Evolutionary conservation across 2,888 invertebrate species (phyloP), one percentile per base, ranked within the genome.

Genomic region (Monoplex corrugatus): DNA sequence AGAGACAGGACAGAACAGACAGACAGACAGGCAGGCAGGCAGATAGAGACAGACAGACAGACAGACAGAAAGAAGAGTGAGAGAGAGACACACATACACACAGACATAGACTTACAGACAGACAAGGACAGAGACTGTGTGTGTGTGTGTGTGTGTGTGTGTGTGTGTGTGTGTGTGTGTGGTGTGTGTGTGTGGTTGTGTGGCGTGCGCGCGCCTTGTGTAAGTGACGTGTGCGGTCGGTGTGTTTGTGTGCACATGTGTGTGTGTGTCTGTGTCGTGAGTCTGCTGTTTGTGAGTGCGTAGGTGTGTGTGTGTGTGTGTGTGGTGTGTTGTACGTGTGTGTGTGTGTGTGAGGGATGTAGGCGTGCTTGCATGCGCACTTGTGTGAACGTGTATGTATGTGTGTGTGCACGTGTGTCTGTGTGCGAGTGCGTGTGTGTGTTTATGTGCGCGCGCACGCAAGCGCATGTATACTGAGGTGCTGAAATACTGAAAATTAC

Each of bases 1-100:
- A 82, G 82, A 82, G 82, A 82, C 38, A 82, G 82, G 38, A 40
- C 19, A 13, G 38, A 40, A 82, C 38, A 82, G 82, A 85, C 45
- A 85, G 45, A 85, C 43, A 85, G 85, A 85, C 45, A 85, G 85
- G 45, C 45, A 85, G 45, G 45, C 45, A 85, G 85, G 45, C 43
- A 50, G 85, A 85, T 19, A 50, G 85, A 85, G 85, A 50, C 43
- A 85, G 85, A 50, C 43, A 85, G 45, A 75, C 32, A 75, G 38
- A 82, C 72, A 72, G n/a, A 72, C 72, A 72, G 72, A 72, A 19
- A 72, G 32, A 68, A 68, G n/a, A 68, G 16, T 19, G 23, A 72
- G 2, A 72, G 2, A 72, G n/a, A 72, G n/a, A 72, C 28, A 72
- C 72, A 72, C 28, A 72, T 32, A 72, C 28, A 72, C 72, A 72